Evolutionary conservation across 1,140 invertebrate species (phyloP).

Genomic region (Trichonephila inaurata): DNA sequence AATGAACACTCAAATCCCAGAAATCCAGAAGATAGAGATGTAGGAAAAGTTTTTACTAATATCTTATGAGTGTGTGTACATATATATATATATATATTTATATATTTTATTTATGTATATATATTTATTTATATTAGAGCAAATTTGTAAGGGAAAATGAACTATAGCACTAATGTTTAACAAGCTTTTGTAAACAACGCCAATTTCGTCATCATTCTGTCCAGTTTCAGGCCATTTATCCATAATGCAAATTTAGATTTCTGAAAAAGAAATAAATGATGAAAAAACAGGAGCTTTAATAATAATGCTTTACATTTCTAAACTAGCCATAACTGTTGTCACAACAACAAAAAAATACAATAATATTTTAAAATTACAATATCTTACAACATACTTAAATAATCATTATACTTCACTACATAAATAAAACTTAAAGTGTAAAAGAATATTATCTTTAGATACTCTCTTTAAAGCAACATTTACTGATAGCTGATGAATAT

Average conservation of each 20-base stretch:
- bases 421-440: neutral
- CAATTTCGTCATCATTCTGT: conserved; percentile 33
- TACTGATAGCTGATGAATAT: neutral
- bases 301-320: neutral
- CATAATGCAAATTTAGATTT: conserved; percentile 67
- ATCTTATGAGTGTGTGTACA: conserved; percentile 43
- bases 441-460: conserved; percentile 4
- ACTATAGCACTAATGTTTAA: conserved; percentile 74
- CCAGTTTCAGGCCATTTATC: conserved; percentile 31
- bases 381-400: neutral
- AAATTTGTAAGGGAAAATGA: conserved; percentile 74
- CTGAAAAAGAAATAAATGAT: conserved; percentile 54
- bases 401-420: neutral
- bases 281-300: no score
- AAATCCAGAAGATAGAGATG: conserved; percentile 75
- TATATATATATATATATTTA: conserved; percentile 34
- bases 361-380: neutral
- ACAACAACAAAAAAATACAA: neutral
- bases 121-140: conserved; percentile 73
- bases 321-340: neutral
- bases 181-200: conserved; percentile 72
- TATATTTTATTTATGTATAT: conserved; percentile 9
- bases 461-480: neutral
- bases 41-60: conserved; percentile 65
- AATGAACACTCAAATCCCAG: conserved; percentile 71